Conservation (phyloP, 1,140 invertebrate species). For the silkworm (Bombyx mori) region DNA sequence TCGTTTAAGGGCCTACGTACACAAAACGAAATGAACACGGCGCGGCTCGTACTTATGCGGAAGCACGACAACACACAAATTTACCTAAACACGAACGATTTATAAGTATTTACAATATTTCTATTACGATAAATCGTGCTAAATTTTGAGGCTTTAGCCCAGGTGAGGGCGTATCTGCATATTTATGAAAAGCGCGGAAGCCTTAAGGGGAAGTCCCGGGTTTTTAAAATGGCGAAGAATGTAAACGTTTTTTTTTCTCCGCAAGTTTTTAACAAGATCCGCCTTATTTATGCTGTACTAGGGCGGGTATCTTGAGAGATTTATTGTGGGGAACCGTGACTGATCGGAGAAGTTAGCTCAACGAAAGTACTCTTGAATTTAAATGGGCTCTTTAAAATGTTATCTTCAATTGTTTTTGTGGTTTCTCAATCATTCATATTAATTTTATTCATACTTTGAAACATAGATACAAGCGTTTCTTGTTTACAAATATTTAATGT, state of each 20-base stretch:
- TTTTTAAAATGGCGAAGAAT: conserved; percentile 61
- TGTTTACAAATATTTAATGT: too few relatives aligned
- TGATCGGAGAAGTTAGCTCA: conserved; percentile 47
- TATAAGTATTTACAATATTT: conserved; percentile 59
- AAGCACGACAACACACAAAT: conserved; percentile 51
- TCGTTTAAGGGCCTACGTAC: conserved; percentile 40
- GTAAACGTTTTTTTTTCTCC: conserved; percentile 52
- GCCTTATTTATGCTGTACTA: conserved; percentile 60
- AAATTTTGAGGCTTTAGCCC: conserved; percentile 59
- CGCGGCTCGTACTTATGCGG: conserved; percentile 44
- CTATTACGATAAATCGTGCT: conserved; percentile 62
- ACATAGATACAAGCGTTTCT: too few relatives aligned
- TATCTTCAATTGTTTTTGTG: neutral
- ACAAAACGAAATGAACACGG: conserved; percentile 26
- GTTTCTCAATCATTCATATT: too few relatives aligned
- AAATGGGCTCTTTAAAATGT: conserved; percentile 39
- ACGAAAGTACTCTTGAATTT: conserved; percentile 43
- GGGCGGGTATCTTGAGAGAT: conserved; percentile 47
- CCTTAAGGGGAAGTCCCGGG: conserved; percentile 53
- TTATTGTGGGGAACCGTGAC: conserved; percentile 60
- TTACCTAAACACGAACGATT: conserved; percentile 44
- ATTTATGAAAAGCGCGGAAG: conserved; percentile 64
- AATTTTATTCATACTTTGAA: too few relatives aligned
- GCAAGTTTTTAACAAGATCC: conserved; percentile 67
- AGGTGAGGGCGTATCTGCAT: conserved; percentile 68